phyloP scores from a whole-genome alignment of 2,113 vertebrate species.

The Cyanoramphus novaezelandiae region DNA sequence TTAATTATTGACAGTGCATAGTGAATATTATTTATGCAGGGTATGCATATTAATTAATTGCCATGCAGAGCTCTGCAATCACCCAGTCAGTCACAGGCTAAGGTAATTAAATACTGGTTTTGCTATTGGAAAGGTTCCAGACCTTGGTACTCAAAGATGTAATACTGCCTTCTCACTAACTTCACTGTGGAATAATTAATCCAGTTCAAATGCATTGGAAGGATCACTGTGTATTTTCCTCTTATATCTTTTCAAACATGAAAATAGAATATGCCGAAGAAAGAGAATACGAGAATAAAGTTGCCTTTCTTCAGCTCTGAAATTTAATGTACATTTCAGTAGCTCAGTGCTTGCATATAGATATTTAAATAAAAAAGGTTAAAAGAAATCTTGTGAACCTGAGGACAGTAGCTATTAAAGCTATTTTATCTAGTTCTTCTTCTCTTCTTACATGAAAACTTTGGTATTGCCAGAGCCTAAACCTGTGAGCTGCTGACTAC shows the following conservation, averaged over 20 bases:
- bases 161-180: neutral
- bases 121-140: constrained; percentile 1
- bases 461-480: neutral
- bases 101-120: constrained; percentile 23
- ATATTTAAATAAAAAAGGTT: neutral
- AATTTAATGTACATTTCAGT: neutral
- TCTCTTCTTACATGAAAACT: neutral
- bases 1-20: constrained; percentile 24
- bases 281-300: neutral
- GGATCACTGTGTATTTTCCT: neutral
- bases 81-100: constrained; percentile 22
- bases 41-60: constrained; percentile 23
- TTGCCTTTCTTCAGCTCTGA: neutral
- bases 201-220: neutral
- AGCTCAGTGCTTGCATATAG: neutral
- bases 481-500: neutral
- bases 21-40: constrained; percentile 24
- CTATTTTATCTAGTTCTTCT: neutral
- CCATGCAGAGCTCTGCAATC: neutral
- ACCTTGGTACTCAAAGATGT: neutral
- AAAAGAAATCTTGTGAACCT: neutral
- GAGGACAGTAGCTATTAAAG: neutral
- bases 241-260: neutral
- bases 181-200: neutral
- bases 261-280: neutral